These are phyloP conservation scores for Eciton burchellii DNA, from an alignment of 1,140 invertebrate species.

Conservation along the genomic window DNA sequence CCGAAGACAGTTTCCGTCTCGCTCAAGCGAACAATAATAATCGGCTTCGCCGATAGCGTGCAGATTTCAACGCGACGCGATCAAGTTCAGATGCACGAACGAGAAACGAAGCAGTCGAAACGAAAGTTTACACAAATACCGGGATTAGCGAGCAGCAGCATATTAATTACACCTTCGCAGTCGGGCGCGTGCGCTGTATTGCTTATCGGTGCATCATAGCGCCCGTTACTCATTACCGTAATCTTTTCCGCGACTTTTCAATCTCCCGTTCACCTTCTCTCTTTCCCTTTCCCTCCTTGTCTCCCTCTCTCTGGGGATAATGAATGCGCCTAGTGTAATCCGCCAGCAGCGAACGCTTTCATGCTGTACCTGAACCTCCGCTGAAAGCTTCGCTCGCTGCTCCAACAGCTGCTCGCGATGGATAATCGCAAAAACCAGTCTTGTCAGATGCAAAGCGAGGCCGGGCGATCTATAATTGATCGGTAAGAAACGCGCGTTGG, in stretches of 20 bases:
- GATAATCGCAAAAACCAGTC: constrained; percentile 50
- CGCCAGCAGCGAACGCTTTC: constrained; percentile 5
- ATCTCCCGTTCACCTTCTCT: neutral
- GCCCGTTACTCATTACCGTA: constrained; percentile 39
- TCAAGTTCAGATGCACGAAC: constrained; percentile 58
- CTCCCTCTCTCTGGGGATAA: no score
- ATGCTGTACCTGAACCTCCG: constrained; percentile 10
- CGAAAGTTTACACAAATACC: constrained; percentile 80
- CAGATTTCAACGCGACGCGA: no score
- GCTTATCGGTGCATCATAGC: constrained; percentile 56
- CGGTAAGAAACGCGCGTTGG: constrained; percentile 7
- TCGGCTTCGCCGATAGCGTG: no score
- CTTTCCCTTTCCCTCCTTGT: constrained; percentile 12
- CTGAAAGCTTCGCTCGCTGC: constrained; percentile 2
- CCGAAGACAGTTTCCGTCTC: constrained; percentile 30
- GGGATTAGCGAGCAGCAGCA: constrained; percentile 71
- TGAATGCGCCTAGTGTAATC: neutral
- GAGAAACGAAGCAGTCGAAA: constrained; percentile 80
- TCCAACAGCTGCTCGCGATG: constrained; percentile 32
- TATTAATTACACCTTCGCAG: constrained; percentile 74
- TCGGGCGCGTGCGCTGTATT: constrained; percentile 65
- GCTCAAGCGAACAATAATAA: neutral
- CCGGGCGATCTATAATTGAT: constrained; percentile 58
- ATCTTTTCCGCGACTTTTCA: constrained; percentile 40
- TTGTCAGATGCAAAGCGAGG: constrained; percentile 28